Evolutionary conservation across 2,888 invertebrate species (phyloP).

Genomic region (Hartigia nigra): DNA sequence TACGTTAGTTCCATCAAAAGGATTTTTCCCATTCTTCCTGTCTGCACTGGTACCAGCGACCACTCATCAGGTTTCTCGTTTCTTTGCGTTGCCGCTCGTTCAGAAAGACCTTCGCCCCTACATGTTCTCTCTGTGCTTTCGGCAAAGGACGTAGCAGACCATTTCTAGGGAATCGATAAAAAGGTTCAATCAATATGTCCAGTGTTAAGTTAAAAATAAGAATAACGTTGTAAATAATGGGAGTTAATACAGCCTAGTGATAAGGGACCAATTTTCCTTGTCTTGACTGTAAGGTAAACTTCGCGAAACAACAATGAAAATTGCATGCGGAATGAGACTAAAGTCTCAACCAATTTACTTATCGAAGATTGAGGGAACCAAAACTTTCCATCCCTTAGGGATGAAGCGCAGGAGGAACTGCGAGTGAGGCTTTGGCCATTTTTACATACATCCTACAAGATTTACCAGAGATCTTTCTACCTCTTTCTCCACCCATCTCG

Average conservation of each 20-base stretch:
- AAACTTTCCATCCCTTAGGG: slow-evolving; percentile 24
- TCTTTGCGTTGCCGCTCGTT: neutral
- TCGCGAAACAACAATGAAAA: slow-evolving; percentile 23
- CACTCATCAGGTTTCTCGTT: neutral
- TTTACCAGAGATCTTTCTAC: slow-evolving; percentile 14
- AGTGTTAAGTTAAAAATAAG: neutral
- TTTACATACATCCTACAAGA: slow-evolving; percentile 22
- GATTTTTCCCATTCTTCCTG: neutral
- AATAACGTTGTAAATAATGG: neutral
- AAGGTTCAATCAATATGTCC: neutral
- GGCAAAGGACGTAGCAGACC: neutral
- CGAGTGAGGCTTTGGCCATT: slow-evolving; percentile 5
- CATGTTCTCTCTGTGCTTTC: neutral
- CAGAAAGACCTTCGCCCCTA: neutral
- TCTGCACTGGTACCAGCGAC: neutral
- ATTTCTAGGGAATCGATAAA: neutral
- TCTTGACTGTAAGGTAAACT: slow-evolving; percentile 20
- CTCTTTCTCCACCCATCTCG: neutral
- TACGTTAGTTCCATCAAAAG: neutral
- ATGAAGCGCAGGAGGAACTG: neutral
- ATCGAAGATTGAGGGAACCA: slow-evolving; percentile 34
- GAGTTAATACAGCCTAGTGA: neutral
- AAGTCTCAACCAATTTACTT: slow-evolving; percentile 36
- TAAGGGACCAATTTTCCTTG: neutral
- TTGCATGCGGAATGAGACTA: slow-evolving; percentile 23